These are phyloP conservation scores for Serranus cabrilla DNA, from an alignment of 2,797 vertebrate genomes.

Conservation along the genomic window DNA sequence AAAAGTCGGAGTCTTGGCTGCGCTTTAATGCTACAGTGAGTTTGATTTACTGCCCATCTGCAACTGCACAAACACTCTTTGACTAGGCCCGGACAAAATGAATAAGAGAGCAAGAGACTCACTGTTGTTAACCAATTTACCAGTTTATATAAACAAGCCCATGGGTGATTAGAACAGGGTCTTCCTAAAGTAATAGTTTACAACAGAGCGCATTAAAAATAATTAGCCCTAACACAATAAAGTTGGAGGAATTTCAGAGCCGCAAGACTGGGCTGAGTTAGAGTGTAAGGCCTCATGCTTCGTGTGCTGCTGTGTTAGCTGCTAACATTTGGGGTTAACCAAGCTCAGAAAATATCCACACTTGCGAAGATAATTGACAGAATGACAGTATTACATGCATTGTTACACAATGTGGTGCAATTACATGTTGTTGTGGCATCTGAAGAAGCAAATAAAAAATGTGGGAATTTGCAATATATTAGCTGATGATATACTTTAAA, in stretches of 20 bases:
- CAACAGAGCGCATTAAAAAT: conserved; percentile 81
- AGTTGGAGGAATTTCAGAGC: conserved; percentile 68
- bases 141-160: conserved; percentile 82
- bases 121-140: conserved; percentile 82
- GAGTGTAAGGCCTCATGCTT: conserved; percentile 39
- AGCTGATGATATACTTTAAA: conserved; percentile 50
- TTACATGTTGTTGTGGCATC: conserved; percentile 38
- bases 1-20: conserved; percentile 70
- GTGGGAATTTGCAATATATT: conserved; percentile 25
- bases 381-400: conserved; percentile 38
- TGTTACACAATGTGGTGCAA: conserved; percentile 48
- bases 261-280: conserved; percentile 63
- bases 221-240: conserved; percentile 82
- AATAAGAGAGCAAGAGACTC: conserved; percentile 71
- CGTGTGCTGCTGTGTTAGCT: conserved; percentile 56
- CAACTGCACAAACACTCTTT: conserved; percentile 75
- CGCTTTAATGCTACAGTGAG: conserved; percentile 78
- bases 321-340: conserved; percentile 53
- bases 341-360: conserved; percentile 47
- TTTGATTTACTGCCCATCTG: conserved; percentile 82
- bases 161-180: conserved; percentile 75
- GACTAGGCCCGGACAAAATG: conserved; percentile 64
- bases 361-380: conserved; percentile 39
- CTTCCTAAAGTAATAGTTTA: conserved; percentile 83
- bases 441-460: conserved; percentile 32